phyloP scores from a whole-genome alignment of 2,888 invertebrate species.

The Chromoteleia sp. region DNA sequence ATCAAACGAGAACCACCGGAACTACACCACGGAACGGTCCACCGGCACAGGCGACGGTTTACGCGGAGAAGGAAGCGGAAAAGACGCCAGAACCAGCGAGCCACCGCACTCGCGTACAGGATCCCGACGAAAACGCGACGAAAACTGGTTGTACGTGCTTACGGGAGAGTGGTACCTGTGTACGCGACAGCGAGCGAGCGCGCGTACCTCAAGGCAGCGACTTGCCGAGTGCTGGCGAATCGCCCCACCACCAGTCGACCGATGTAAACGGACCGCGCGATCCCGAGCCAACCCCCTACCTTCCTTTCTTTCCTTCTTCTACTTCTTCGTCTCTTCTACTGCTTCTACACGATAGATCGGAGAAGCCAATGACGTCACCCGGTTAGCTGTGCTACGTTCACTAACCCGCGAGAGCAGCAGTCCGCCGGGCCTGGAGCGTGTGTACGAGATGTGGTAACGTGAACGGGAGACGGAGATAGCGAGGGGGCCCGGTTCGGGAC shows the following conservation, averaged over 20 bases:
- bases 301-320: conserved; percentile 62
- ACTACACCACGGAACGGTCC: too few species aligned
- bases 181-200: conserved; percentile 79
- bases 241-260: conserved; percentile 78
- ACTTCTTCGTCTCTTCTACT: conserved; percentile 45
- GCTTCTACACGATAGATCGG: conserved; percentile 74
- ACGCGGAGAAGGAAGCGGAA: neutral
- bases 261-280: conserved; percentile 71
- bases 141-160: conserved; percentile 53
- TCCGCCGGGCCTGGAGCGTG: conserved; percentile 70
- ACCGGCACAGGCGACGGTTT: too few species aligned
- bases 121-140: conserved; percentile 54
- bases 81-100: neutral
- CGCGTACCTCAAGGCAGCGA: conserved; percentile 81
- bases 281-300: conserved; percentile 69
- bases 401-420: conserved; percentile 74
- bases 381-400: conserved; percentile 79
- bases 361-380: conserved; percentile 79
- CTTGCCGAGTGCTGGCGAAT: conserved; percentile 80
- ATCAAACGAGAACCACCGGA: neutral
- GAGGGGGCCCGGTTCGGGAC: conserved; percentile 1
- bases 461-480: conserved; percentile 55
- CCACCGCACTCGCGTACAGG: conserved; percentile 2
- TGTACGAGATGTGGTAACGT: conserved; percentile 64
- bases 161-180: conserved; percentile 66